phyloP scores from a whole-genome alignment of 2,113 vertebrate species.

The Syrrhaptes paradoxus region DNA sequence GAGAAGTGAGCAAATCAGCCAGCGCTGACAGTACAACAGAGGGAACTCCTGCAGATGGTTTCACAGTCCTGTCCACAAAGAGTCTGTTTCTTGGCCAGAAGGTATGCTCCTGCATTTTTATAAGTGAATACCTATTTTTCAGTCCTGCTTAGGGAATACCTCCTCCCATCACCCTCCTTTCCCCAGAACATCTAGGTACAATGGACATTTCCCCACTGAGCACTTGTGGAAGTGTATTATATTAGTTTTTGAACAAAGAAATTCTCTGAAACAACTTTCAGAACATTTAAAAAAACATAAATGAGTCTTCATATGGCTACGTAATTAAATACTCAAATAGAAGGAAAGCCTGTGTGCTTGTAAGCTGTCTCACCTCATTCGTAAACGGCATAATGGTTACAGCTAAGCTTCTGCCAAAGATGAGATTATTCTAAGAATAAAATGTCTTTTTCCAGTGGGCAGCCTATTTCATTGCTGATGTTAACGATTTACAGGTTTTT shows the following conservation, averaged over 20 bases:
- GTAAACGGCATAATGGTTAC: conserved; percentile 34
- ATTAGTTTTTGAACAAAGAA: neutral
- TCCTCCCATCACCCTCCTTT: neutral
- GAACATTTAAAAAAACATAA: neutral
- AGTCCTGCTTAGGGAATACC: neutral
- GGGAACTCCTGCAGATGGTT: conserved; percentile 87
- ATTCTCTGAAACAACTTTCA: neutral
- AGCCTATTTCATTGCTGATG: conserved; percentile 65
- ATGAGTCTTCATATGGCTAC: neutral
- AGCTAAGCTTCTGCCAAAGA: conserved; percentile 47
- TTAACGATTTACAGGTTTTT: conserved; percentile 72
- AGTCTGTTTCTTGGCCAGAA: conserved; percentile 98
- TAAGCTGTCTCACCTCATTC: neutral
- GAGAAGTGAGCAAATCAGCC: conserved; percentile 92
- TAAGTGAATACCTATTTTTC: neutral
- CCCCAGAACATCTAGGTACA: neutral
- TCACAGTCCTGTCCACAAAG: conserved; percentile 97
- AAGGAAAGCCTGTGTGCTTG: conserved; percentile 36
- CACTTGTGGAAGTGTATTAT: neutral
- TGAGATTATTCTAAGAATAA: conserved; percentile 50
- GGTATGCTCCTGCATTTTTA: conserved; percentile 78
- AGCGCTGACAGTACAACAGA: conserved; percentile 96
- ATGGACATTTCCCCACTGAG: conserved; percentile 10
- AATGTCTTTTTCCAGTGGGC: conserved; percentile 59
- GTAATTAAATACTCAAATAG: neutral